Evolutionary conservation across 2,113 vertebrate genomes (phyloP), one percentile per base, ranked within the genome.

Genomic region (Chaetodon trifascialis): DNA sequence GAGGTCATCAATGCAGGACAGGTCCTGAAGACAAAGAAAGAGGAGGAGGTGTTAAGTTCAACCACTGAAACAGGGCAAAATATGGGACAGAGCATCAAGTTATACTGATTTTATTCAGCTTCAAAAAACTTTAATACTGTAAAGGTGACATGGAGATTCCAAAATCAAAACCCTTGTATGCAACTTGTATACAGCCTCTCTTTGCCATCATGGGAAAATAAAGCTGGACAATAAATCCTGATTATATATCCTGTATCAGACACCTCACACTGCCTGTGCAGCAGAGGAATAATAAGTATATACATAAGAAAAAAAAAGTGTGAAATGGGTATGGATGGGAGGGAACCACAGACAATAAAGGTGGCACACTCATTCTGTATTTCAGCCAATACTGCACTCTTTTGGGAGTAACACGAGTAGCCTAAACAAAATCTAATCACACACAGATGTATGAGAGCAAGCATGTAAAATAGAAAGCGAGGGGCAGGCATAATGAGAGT

Each of bases 1-100:
- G 80, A 97, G 94, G 76, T 98, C 97, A 87, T 97, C 96, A 63
- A 97, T 94, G 96, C 95, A 97, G n/a, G 95, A 94, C 82, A 97
- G 89, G 69, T 99, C 98, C 98, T 99, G 87, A 63, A 76, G 68
- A 54, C 72, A 82, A 17, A 85, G n/a, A 78, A 46, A 68, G 11
- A 79, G 19, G 30, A 80, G 30, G 12, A 59, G 9, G 6, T 14
- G 30, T 75, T 72, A 56, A 51, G 30, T 69, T 81, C 34, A 71
- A 42, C 21, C 3, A 34, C 10, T 47, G 4, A 65, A 82, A 60
- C 2, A 11, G 36, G 1, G 21, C 14, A 69, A 76, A 52, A 59
- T 23, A 34, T 38, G 15, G 36, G 49, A 17, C 54, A 69, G n/a
- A 49, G 14, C 23, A 70, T 34, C 11, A 8, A 62, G 36, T 30